Evolutionary conservation across 1,140 invertebrate genomes (phyloP), one percentile per base, ranked within the genome.

Genomic region (Drosophila sechellia): DNA sequence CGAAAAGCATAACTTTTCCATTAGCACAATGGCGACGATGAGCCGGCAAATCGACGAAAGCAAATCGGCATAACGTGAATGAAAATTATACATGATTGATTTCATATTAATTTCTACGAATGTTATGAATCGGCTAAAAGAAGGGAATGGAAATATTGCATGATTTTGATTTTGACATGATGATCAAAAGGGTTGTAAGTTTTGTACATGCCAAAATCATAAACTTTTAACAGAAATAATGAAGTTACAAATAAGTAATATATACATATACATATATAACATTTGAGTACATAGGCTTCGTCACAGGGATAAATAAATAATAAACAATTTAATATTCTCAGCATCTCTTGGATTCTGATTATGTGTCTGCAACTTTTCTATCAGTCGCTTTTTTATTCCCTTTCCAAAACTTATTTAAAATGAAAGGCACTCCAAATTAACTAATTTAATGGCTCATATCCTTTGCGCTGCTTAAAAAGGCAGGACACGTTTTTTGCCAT

Each of bases 11-110:
- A 87, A 87, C 83, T 89, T 77, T 79, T 89, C 72, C 83, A 87
- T 87, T 89, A 87, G 65, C 59, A 46, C 58, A 37, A 17, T 39
- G 57, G 17, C 15, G 25, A 69, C 35, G 34, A 85, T 86, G 83
- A 86, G 71, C 60, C 70, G 34, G 69, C 83, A 52, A 61, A 57
- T 77, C 43, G 40, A 52, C 8, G 43, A 43, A 52, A 34, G 25
- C 66, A 56, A 57, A 70, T 70, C 40, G 52, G 20, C 42, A 54
- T 56, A 79, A 66, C 68, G 59, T 70, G 57, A 66, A 77, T 71
- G 70, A 52, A 74, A 72, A 79, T 81, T 79, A 69, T 77, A 89
- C 60, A 77, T 87, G 83, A 87, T 87, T 87, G 83, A 87, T 87
- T 87, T 87, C 83, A 63, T 77, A 77, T 89, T 87, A 87, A 79